phyloP scores from a whole-genome alignment of 2,888 invertebrate genomes.

The Embidobia sp. region DNA sequence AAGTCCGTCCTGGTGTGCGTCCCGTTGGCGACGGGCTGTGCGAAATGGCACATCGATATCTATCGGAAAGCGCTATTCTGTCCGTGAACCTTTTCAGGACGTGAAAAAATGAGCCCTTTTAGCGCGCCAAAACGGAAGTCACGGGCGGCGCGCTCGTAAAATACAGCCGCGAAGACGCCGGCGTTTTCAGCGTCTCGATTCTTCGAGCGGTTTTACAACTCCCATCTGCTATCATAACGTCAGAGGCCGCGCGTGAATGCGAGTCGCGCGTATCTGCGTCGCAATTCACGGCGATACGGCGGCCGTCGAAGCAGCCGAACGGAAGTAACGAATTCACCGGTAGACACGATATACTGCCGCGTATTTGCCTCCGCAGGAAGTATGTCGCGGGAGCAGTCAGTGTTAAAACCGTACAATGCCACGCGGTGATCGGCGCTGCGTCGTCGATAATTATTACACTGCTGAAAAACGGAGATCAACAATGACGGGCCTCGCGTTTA shows the following conservation, averaged over 20 bases:
- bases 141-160: constrained; percentile 69
- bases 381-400: constrained; percentile 45
- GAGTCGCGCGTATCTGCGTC: constrained; percentile 42
- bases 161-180: constrained; percentile 63
- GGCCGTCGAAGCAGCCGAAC: constrained; percentile 70
- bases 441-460: constrained; percentile 48
- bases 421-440: constrained; percentile 31
- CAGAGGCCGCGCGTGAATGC: constrained; percentile 27
- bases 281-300: constrained; percentile 47
- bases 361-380: constrained; percentile 58
- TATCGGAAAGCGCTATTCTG: constrained; percentile 68
- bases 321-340: constrained; percentile 77
- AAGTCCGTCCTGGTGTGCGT: constrained; percentile 26
- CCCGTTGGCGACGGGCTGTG: constrained; percentile 31
- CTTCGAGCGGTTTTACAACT: constrained; percentile 50
- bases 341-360: constrained; percentile 49
- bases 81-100: constrained; percentile 33
- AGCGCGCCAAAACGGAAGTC: constrained; percentile 75
- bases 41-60: constrained; percentile 69
- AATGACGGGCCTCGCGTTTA: constrained; percentile 41
- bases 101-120: constrained; percentile 40
- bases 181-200: constrained; percentile 45
- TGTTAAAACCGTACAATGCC: constrained; percentile 53
- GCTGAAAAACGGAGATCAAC: constrained; percentile 41
- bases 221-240: constrained; percentile 42